These are phyloP conservation scores for Phenganax stokvisi DNA, from an alignment of 92 coral and sea anemone genomes.

Conservation along the genomic window DNA sequence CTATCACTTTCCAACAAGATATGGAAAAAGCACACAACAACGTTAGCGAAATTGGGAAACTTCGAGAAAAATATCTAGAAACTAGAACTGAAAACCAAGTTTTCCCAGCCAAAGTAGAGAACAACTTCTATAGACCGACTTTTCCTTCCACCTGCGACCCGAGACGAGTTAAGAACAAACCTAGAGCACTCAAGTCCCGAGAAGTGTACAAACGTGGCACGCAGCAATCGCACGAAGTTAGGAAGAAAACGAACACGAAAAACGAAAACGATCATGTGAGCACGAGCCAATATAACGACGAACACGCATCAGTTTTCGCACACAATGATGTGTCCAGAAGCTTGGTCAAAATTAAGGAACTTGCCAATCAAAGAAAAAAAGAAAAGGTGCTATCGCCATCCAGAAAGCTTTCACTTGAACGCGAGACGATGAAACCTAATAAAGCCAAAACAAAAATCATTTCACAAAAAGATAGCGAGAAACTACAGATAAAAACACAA, in stretches of 20 bases:
- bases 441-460: not conserved
- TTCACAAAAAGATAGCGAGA: not conserved
- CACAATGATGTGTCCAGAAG: slow-evolving; percentile 13
- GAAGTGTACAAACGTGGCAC: not conserved
- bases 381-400: slow-evolving; percentile 14
- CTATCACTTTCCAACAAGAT: not conserved
- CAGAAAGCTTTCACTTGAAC: not conserved
- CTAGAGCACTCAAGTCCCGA: not conserved
- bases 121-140: not conserved
- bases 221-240: not conserved
- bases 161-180: not conserved
- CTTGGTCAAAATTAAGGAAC: slow-evolving; percentile 26
- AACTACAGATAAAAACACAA: not conserved
- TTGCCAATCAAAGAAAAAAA: slow-evolving; percentile 19
- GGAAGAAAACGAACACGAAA: not conserved
- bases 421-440: not conserved
- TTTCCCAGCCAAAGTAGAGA: not conserved
- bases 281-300: too few relatives aligned
- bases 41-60: slow-evolving; percentile 6
- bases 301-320: not conserved
- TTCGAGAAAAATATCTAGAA: not conserved
- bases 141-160: not conserved
- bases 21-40: not conserved
- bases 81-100: not conserved
- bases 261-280: not conserved